These are phyloP conservation scores for Rhincodon typus DNA, from an alignment of 2,797 vertebrate species.

Conservation along the genomic window DNA sequence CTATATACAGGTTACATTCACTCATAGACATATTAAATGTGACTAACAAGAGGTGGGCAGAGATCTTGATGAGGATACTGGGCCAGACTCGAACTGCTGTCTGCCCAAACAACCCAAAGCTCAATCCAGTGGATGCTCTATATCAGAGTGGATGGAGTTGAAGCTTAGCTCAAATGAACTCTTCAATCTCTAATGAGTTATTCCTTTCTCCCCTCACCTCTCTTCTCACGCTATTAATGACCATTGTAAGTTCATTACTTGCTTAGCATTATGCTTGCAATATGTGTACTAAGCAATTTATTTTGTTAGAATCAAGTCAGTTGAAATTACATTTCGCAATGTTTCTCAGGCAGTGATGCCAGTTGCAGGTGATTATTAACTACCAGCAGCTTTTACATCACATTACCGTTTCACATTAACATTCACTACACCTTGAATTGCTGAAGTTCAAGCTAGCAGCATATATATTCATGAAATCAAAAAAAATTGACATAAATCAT, in stretches of 20 bases:
- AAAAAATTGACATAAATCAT: neutral
- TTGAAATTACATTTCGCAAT: neutral
- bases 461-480: neutral
- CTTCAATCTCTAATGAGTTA: no score
- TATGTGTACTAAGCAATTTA: neutral
- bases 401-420: neutral
- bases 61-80: no score
- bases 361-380: neutral
- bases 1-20: no score
- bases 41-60: no score
- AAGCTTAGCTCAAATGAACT: no score
- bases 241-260: neutral
- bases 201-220: neutral
- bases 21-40: no score
- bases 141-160: no score
- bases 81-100: no score
- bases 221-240: neutral
- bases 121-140: no score
- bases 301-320: neutral
- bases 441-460: neutral
- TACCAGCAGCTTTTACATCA: neutral
- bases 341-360: neutral
- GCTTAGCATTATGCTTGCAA: neutral
- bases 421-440: neutral
- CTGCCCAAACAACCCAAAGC: no score